These are phyloP conservation scores for Cetoscarus ocellatus DNA, from an alignment of 2,797 vertebrate genomes.

Conservation along the genomic window DNA sequence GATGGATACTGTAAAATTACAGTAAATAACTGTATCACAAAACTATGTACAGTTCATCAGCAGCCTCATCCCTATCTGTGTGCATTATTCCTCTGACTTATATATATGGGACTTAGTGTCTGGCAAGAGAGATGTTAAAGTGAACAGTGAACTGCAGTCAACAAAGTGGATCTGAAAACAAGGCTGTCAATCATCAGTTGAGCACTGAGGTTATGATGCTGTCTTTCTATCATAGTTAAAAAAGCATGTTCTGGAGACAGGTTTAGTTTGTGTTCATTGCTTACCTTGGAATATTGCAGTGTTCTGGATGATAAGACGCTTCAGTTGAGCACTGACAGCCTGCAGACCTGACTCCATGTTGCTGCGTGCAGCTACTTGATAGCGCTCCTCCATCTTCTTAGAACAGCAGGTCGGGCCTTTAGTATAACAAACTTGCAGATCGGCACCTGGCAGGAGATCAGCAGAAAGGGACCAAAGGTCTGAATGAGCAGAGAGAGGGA, in stretches of 20 bases:
- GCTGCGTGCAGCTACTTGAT: constrained; percentile 89
- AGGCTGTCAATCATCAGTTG: constrained; percentile 22
- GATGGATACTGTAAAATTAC: too few species aligned
- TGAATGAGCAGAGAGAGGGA: constrained; percentile 46
- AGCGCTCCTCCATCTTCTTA: constrained; percentile 97
- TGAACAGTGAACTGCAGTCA: constrained; percentile 13
- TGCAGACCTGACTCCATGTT: constrained; percentile 96
- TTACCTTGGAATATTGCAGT: constrained; percentile 97
- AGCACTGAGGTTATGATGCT: neutral
- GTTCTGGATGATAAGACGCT: constrained; percentile 96
- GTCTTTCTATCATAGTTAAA: neutral
- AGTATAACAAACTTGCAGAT: constrained; percentile 95
- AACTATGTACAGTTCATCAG: too few species aligned
- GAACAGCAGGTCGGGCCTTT: constrained; percentile 95
- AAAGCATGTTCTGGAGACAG: neutral
- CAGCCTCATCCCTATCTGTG: constrained; percentile 48
- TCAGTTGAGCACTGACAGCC: constrained; percentile 92
- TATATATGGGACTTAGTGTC: constrained; percentile 55
- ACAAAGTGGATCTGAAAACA: constrained; percentile 5
- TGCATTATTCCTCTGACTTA: constrained; percentile 51
- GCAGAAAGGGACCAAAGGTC: constrained; percentile 47
- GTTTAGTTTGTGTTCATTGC: constrained; percentile 18
- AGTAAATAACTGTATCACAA: too few species aligned
- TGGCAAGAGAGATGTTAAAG: constrained; percentile 41
- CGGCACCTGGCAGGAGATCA: constrained; percentile 85